Conservation (phyloP, 2,888 invertebrate species). For the Machimus rusticus region DNA sequence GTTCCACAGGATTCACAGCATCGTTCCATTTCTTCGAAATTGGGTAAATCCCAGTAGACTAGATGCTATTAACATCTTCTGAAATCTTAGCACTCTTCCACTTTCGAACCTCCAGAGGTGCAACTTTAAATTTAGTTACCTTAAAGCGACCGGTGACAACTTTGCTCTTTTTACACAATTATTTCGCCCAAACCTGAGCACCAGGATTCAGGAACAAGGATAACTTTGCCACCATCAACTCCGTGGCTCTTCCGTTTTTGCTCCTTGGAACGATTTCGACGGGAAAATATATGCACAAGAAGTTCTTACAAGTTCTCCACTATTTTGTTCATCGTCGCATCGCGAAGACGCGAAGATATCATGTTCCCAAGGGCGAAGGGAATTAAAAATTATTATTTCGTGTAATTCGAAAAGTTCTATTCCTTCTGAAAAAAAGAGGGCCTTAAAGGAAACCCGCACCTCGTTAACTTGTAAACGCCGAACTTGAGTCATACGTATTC, state of each 20-base stretch:
- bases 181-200: neutral
- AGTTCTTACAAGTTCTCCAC: neutral
- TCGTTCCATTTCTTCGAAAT: neutral
- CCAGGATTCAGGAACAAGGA: neutral
- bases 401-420: constrained; percentile 9
- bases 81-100: neutral
- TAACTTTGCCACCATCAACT: neutral
- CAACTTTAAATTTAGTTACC: neutral
- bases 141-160: neutral
- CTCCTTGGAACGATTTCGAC: neutral
- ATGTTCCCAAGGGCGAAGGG: neutral
- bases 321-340: neutral
- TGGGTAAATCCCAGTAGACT: neutral
- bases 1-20: neutral
- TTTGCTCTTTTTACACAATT: neutral
- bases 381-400: constrained; percentile 14
- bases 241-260: neutral
- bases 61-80: neutral
- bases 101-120: neutral
- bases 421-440: neutral
- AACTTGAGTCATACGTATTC: neutral
- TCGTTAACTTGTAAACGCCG: neutral
- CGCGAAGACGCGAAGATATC: neutral
- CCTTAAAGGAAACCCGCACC: neutral
- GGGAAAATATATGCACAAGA: neutral